Evolutionary conservation across 2,797 vertebrate species (phyloP), one percentile per base, ranked within the genome.

Genomic region (Mionectes olivaceus): DNA sequence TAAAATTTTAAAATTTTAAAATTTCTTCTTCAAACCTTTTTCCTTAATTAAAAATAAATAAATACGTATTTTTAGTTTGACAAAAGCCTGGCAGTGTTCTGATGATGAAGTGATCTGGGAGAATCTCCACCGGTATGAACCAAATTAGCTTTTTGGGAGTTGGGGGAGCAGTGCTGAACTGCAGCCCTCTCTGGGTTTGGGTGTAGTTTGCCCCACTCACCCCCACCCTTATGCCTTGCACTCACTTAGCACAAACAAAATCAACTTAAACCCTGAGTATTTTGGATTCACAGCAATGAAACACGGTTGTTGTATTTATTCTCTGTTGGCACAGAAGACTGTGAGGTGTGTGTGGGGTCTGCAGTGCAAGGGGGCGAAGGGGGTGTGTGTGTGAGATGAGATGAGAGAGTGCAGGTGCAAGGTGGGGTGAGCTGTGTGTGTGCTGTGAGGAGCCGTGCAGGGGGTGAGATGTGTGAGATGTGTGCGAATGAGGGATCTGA

Each of bases 211-310:
- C 19, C 22, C 13, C 2, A 1, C 16, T 69, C 56, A 18, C 6
- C 11, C 43, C 13, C 1, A 1, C n/a, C 17, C 25, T 30, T 19
- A 13, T 0, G 7, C 47, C 39, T n/a, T 4, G 24, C 39, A 23
- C n/a, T 57, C 32, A 13, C 39, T 77, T 65, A 30, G n/a, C 35
- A 33, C 52, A 35, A 53, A 24, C 41, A 30, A 11, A 50, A 65
- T 13, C 33, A 33, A 13, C 30, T 41, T 27, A 4, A 30, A 33
- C 17, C 1, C 1, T 1, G 2, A 4, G 0, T 22, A 7, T 28
- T 75, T 86, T 41, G 47, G 16, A 44, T 50, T 65, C 43, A n/a
- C 1, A 3, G 9, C 5, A 39, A 39, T 10, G 35, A 79, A 79
- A 50, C 27, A 4, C 2, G 0, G 23, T 33, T 65, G 13, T 25